Percentiles rank a stretch among this genome's conserved stretches.
These are phyloP conservation scores for Struthio camelus DNA, from an alignment of 2,113 vertebrate genomes.

Conservation along the genomic window DNA sequence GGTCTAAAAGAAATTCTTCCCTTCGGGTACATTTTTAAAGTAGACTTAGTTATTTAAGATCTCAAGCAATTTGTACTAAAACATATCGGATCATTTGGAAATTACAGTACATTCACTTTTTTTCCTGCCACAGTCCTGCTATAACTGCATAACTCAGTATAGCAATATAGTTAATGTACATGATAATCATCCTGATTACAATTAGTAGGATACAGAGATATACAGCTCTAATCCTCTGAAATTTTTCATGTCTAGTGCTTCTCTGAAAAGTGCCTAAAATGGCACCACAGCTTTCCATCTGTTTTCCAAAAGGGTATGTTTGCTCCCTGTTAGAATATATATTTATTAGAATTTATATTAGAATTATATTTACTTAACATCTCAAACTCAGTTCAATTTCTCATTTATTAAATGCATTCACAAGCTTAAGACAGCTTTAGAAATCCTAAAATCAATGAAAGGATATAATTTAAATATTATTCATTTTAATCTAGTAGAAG, in stretches of 20 bases:
- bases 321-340: not conserved
- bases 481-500: not conserved
- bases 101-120: not conserved
- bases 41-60: not conserved
- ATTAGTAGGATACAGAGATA: not conserved
- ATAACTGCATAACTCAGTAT: not conserved
- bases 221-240: not conserved
- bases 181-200: constrained; percentile 15
- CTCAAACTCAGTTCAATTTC: not conserved
- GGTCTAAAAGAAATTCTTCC: not conserved
- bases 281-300: not conserved
- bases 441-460: not conserved
- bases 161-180: not conserved
- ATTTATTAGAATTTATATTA: too few species aligned
- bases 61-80: not conserved
- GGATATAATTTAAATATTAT: not conserved
- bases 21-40: not conserved
- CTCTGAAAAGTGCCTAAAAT: constrained; percentile 1
- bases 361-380: not conserved
- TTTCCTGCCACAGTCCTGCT: not conserved
- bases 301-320: constrained; percentile 8
- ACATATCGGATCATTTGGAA: not conserved
- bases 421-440: not conserved
- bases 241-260: constrained; percentile 6
- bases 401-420: not conserved